These are phyloP conservation scores for Trichonephila clavata DNA, from an alignment of 1,140 invertebrate genomes.

Conservation along the genomic window DNA sequence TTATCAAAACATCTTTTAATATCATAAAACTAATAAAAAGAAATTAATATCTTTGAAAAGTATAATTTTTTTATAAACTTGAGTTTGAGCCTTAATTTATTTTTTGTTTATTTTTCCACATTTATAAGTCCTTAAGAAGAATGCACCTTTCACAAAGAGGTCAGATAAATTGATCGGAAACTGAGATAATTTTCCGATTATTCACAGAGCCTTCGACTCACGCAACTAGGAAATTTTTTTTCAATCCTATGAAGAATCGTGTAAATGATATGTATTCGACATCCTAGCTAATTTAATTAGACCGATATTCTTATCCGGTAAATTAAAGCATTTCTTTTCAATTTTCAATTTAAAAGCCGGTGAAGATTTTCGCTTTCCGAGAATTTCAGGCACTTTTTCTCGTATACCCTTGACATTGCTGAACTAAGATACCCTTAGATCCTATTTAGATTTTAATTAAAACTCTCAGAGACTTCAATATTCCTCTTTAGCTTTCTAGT, in stretches of 20 bases:
- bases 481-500: not conserved
- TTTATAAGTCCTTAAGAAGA: not conserved
- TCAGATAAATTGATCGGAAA: not conserved
- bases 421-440: not conserved
- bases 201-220: not conserved
- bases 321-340: slow-evolving; percentile 45
- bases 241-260: not conserved
- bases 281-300: slow-evolving; percentile 19
- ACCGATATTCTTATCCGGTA: not conserved
- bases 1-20: no score
- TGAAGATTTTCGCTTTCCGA: not conserved
- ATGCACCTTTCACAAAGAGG: not conserved
- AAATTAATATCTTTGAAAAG: no score
- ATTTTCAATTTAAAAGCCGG: slow-evolving; percentile 29
- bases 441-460: slow-evolving; percentile 73
- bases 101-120: no score
- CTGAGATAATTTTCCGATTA: slow-evolving; percentile 19
- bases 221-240: not conserved
- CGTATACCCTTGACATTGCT: slow-evolving; percentile 13
- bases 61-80: no score
- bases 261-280: slow-evolving; percentile 13
- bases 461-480: slow-evolving; percentile 50
- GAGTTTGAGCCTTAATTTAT: no score
- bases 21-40: no score
- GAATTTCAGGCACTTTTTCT: not conserved